phyloP scores from a whole-genome alignment of 2,888 invertebrate genomes.

The Omphaloscelis lunosa region DNA sequence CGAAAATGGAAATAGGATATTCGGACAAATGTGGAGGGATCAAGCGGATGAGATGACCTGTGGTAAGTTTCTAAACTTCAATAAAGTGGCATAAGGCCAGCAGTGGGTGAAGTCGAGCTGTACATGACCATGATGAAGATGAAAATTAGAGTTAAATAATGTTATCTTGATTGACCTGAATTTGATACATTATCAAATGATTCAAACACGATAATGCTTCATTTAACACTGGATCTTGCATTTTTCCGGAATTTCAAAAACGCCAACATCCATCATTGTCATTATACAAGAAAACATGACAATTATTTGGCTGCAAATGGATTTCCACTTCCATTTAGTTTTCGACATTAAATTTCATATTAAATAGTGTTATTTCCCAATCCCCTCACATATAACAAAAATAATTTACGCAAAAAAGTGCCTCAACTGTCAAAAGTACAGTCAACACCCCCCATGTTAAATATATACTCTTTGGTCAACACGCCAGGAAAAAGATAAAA shows the following conservation, averaged over 20 bases:
- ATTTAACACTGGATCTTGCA: slow-evolving; percentile 41
- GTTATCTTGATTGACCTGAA: slow-evolving; percentile 51
- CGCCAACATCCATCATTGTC: slow-evolving; percentile 13
- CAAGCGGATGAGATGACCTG: slow-evolving; percentile 92
- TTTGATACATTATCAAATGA: slow-evolving; percentile 55
- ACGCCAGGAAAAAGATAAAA: slow-evolving; percentile 7
- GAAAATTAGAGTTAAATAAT: neutral
- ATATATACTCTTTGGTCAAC: too few species aligned
- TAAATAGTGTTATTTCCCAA: slow-evolving; percentile 6
- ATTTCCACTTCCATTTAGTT: slow-evolving; percentile 19
- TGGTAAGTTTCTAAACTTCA: slow-evolving; percentile 84
- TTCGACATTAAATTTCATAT: slow-evolving; percentile 33
- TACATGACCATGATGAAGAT: neutral
- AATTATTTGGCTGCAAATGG: slow-evolving; percentile 16
- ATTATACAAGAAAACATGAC: slow-evolving; percentile 2
- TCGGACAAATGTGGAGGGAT: slow-evolving; percentile 92
- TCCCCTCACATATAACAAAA: slow-evolving; percentile 44
- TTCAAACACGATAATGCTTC: slow-evolving; percentile 15
- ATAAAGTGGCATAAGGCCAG: neutral
- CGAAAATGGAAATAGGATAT: slow-evolving; percentile 91
- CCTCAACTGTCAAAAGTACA: slow-evolving; percentile 48
- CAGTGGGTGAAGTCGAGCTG: neutral
- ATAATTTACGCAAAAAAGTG: slow-evolving; percentile 60
- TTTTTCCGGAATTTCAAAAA: slow-evolving; percentile 25
- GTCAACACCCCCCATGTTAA: too few species aligned